Conservation (phyloP, 2,113 vertebrate genomes). For the Synchiropus splendidus region DNA sequence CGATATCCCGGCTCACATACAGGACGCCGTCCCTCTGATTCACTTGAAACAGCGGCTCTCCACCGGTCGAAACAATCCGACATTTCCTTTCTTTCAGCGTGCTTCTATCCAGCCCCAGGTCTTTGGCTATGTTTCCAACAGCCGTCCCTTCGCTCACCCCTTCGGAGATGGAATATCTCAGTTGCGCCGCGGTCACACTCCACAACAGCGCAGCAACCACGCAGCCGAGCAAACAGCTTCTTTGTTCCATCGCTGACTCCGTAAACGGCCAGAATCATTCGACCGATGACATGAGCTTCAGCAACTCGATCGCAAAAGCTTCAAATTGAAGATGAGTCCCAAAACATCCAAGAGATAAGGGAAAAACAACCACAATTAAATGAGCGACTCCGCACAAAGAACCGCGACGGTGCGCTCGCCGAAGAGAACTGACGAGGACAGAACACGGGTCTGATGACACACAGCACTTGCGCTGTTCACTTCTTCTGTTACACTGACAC, state of each 20-base stretch:
- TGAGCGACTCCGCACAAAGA: too few species aligned
- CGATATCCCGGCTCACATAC: slow-evolving; percentile 43
- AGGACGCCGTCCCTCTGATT: slow-evolving; percentile 61
- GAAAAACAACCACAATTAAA: too few species aligned
- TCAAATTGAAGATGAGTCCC: too few species aligned
- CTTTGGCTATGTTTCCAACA: slow-evolving; percentile 63
- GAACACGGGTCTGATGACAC: too few species aligned
- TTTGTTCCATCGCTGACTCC: slow-evolving; percentile 28
- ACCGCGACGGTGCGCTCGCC: too few species aligned
- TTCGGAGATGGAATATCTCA: slow-evolving; percentile 51
- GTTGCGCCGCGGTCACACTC: slow-evolving; percentile 38
- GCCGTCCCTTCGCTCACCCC: slow-evolving; percentile 44
- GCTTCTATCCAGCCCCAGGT: slow-evolving; percentile 50
- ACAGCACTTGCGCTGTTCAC: too few species aligned
- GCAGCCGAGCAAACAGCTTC: slow-evolving; percentile 2
- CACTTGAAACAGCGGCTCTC: slow-evolving; percentile 40
- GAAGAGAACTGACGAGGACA: too few species aligned
- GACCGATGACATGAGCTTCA: too few species aligned
- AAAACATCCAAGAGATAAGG: too few species aligned
- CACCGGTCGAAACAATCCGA: slow-evolving; percentile 42
- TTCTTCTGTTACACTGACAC: too few species aligned
- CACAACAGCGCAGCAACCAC: slow-evolving; percentile 24
- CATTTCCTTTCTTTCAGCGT: slow-evolving; percentile 36
- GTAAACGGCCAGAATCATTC: not conserved
- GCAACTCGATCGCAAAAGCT: too few species aligned